phyloP scores from a whole-genome alignment of 2,113 vertebrate species.

The Pongo abelii region DNA sequence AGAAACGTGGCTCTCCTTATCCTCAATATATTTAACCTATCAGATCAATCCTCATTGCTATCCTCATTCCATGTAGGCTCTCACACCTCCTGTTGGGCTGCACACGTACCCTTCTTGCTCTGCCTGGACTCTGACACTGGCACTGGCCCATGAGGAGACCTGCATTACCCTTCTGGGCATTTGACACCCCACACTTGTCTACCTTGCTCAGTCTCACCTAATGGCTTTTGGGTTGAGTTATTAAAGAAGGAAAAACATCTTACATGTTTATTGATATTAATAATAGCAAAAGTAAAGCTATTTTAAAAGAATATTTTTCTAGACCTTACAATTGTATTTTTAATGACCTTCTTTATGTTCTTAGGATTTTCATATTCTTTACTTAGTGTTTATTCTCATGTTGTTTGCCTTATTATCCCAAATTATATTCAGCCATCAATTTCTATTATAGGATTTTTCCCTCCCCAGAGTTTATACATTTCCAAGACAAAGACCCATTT shows the following conservation, averaged over 20 bases:
- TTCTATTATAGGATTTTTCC: background rate
- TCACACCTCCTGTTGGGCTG: background rate
- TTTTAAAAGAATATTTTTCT: slow-evolving; percentile 28
- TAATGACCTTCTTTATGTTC: background rate
- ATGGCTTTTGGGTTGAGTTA: background rate
- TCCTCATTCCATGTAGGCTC: background rate
- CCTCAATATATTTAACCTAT: background rate
- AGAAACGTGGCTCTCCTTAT: background rate
- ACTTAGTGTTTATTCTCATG: background rate
- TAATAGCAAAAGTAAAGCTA: background rate
- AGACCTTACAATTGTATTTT: background rate
- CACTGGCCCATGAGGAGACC: background rate
- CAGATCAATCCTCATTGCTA: background rate
- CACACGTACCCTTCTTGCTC: background rate
- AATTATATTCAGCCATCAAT: background rate
- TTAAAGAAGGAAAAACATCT: background rate
- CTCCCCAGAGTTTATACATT: background rate
- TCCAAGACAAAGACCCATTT: background rate
- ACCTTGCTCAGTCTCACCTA: background rate
- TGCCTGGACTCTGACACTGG: too few species aligned
- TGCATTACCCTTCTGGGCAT: background rate
- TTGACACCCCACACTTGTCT: background rate
- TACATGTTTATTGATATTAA: background rate
- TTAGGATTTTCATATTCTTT: background rate
- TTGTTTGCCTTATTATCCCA: slow-evolving; percentile 6